Conservation (phyloP, 1,140 invertebrate genomes). For the Bombus fervidus region DNA sequence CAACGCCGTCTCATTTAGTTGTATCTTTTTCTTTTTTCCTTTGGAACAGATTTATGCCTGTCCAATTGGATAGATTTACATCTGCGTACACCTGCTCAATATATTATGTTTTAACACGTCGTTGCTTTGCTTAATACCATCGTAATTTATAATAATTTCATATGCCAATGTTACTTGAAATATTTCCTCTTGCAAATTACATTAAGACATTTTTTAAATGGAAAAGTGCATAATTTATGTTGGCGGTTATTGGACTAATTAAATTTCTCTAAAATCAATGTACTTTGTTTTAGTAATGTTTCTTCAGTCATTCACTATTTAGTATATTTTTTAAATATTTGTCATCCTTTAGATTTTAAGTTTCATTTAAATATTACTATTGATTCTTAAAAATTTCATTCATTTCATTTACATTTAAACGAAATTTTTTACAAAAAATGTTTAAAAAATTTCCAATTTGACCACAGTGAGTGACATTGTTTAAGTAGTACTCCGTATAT, state of each 20-base stretch:
- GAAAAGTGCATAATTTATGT: background rate
- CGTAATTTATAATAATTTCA: background rate
- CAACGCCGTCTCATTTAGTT: background rate
- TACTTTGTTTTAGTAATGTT: background rate
- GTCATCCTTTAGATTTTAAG: too few species aligned
- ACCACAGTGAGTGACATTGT: too few species aligned
- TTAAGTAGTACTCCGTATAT: too few species aligned
- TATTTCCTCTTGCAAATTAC: background rate
- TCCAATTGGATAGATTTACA: slow-evolving; percentile 17
- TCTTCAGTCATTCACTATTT: too few species aligned
- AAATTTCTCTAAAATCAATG: background rate
- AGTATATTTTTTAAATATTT: too few species aligned
- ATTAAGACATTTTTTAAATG: background rate
- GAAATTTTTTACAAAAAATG: too few species aligned
- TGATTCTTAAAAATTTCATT: background rate
- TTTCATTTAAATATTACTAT: background rate
- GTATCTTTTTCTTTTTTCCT: background rate
- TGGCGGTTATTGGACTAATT: background rate
- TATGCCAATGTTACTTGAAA: background rate
- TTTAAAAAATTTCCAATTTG: background rate
- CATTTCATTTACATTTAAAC: background rate
- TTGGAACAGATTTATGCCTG: background rate
- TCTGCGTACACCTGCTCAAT: background rate
- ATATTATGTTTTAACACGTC: background rate
- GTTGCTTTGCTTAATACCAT: background rate